phyloP scores from a whole-genome alignment of 2,888 invertebrate genomes.

The Spilosoma lubricipeda region DNA sequence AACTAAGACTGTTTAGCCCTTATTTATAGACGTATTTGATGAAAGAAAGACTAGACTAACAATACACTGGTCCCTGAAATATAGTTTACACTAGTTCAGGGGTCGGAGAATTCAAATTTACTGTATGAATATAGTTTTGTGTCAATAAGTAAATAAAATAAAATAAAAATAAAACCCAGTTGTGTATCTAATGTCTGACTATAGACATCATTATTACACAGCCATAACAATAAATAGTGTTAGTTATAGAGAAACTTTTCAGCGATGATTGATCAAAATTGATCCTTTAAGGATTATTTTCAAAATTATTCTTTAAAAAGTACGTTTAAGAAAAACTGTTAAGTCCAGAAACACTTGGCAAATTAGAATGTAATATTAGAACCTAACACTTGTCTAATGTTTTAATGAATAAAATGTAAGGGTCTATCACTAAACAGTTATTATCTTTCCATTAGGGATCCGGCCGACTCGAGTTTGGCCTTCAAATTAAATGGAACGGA shows the following conservation, averaged over 20 bases:
- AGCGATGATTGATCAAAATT: background rate
- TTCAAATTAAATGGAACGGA: conserved; percentile 55
- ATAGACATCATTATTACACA: background rate
- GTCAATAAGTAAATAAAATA: no score
- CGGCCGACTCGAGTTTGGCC: conserved; percentile 31
- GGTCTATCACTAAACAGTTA: conserved; percentile 62
- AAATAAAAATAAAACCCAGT: no score
- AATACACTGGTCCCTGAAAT: no score
- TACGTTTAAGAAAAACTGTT: background rate
- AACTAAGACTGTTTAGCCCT: no score
- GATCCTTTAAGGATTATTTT: background rate
- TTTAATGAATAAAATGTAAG: conserved; percentile 51
- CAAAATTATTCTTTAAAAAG: background rate
- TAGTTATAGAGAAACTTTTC: no score
- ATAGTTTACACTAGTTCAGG: no score
- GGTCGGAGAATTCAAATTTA: no score
- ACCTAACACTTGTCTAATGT: background rate
- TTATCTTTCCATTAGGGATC: conserved; percentile 69
- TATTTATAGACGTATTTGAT: background rate
- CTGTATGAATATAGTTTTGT: no score
- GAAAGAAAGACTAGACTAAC: background rate
- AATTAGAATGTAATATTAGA: conserved; percentile 8
- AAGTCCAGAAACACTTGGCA: background rate
- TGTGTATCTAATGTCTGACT: background rate
- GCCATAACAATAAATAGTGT: background rate